Percentiles rank a stretch among this genome's conserved stretches.
Conservation (phyloP, 2,113 vertebrate genomes). For the Vicugna pacos region DNA sequence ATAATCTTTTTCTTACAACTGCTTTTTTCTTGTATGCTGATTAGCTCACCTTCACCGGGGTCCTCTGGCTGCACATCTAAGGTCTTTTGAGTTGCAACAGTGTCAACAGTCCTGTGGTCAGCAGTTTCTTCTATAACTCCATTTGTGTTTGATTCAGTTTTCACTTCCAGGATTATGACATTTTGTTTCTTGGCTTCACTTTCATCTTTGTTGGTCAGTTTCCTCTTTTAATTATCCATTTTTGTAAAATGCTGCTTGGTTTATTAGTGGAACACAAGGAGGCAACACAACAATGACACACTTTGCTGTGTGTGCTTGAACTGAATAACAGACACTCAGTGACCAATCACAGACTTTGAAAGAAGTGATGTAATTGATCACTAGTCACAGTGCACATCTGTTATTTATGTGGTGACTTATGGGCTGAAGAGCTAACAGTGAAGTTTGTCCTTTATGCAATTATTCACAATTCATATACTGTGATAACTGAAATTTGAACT, state of each 20-base stretch:
- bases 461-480: background rate
- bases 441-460: slow-evolving; percentile 4
- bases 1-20: background rate
- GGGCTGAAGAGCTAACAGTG: background rate
- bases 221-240: background rate
- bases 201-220: background rate
- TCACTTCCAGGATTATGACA: background rate
- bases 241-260: background rate
- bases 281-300: background rate
- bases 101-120: background rate
- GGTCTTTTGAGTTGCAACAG: background rate
- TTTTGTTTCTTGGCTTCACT: background rate
- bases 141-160: background rate
- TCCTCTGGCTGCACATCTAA: background rate
- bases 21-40: background rate
- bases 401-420: background rate
- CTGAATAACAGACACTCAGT: background rate
- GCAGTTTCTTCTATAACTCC: background rate
- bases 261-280: slow-evolving; percentile 17
- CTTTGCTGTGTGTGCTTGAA: background rate
- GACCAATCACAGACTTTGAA: background rate
- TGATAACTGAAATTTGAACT: background rate
- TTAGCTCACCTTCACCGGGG: background rate
- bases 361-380: background rate
- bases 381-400: background rate